Conservation (phyloP, 2,888 invertebrate genomes). For the Pterostichus madidus region DNA sequence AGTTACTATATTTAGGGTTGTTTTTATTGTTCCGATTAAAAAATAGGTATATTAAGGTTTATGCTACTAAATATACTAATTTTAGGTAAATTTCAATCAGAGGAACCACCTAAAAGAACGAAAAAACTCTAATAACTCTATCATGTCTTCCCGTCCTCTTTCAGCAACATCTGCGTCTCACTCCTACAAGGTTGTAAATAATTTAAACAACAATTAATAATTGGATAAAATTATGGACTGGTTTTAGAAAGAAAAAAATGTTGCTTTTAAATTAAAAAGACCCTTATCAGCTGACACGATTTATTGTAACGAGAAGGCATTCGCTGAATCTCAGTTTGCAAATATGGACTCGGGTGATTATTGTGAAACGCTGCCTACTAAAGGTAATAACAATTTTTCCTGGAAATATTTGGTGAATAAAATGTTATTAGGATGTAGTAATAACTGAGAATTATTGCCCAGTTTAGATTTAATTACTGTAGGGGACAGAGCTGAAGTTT, state of each 20-base stretch:
- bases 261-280: slow-evolving; percentile 15
- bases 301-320: slow-evolving; percentile 47
- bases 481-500: too few species aligned
- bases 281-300: slow-evolving; percentile 62
- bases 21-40: too few species aligned
- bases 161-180: slow-evolving; percentile 23
- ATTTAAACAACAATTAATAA: background rate
- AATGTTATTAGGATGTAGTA: background rate
- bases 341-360: slow-evolving; percentile 1
- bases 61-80: background rate
- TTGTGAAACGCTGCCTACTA: background rate
- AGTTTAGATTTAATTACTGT: background rate
- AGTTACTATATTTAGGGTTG: too few species aligned
- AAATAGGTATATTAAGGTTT: too few species aligned
- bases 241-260: slow-evolving; percentile 59
- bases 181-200: background rate
- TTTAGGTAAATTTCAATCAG: slow-evolving; percentile 52
- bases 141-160: slow-evolving; percentile 53
- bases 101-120: slow-evolving; percentile 30
- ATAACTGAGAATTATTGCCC: background rate
- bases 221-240: background rate
- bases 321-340: background rate
- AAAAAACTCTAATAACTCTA: slow-evolving; percentile 47
- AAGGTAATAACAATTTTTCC: slow-evolving; percentile 9
- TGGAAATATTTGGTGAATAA: background rate